Conservation (phyloP, 2,113 vertebrate species). For the Grallaria varia region DNA sequence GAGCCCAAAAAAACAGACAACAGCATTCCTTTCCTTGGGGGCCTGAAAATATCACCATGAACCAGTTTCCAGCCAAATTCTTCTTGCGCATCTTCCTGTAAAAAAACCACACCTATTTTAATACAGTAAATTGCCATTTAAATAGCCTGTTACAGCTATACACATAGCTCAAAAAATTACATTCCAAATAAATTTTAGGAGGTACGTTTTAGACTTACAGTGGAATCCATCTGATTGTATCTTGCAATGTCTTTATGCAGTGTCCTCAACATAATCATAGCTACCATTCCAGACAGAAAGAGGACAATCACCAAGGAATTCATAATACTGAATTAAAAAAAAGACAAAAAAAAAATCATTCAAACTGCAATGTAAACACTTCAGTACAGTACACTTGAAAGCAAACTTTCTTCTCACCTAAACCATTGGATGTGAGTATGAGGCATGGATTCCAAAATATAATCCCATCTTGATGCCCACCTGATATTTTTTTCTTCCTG, state of each 20-base stretch:
- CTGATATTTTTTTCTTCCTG: conserved; percentile 87
- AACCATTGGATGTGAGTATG: conserved; percentile 99
- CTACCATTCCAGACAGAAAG: conserved; percentile 98
- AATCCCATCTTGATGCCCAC: conserved; percentile 98
- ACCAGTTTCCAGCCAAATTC: conserved; percentile 92
- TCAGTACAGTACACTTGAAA: neutral
- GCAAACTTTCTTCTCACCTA: conserved; percentile 78
- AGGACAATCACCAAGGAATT: conserved; percentile 98
- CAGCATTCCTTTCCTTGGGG: conserved; percentile 93
- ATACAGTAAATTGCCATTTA: neutral
- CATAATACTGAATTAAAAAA: conserved; percentile 85
- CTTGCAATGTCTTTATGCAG: conserved; percentile 98
- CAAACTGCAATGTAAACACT: neutral
- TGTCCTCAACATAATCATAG: conserved; percentile 98
- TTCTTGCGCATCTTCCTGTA: conserved; percentile 90
- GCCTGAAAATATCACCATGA: conserved; percentile 83
- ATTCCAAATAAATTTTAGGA: neutral
- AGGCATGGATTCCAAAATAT: conserved; percentile 98
- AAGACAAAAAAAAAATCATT: neutral
- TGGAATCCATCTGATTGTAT: conserved; percentile 97
- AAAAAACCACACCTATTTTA: conserved; percentile 59
- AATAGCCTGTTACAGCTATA: neutral
- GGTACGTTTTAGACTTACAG: conserved; percentile 69
- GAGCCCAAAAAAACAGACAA: conserved; percentile 96
- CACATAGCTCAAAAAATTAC: neutral